These are phyloP conservation scores for Pionites leucogaster DNA, from an alignment of 2,113 vertebrate species.

Conservation along the genomic window DNA sequence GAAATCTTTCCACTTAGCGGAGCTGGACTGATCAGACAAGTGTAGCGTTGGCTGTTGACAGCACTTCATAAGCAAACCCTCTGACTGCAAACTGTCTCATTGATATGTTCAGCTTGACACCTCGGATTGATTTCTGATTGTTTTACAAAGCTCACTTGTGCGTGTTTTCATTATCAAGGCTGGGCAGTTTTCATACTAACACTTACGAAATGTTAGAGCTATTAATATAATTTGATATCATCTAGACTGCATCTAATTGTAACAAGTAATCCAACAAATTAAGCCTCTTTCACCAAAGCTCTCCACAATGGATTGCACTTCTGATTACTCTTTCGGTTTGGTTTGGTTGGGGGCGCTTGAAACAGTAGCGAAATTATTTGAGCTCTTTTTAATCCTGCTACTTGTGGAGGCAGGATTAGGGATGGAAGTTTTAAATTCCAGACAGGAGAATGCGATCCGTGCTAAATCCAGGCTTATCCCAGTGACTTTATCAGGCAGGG, in stretches of 20 bases:
- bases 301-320: neutral
- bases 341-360: neutral
- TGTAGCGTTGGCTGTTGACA: constrained; percentile 60
- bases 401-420: neutral
- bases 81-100: constrained; percentile 54
- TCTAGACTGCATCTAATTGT: constrained; percentile 13
- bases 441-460: fast-evolving
- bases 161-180: constrained; percentile 37
- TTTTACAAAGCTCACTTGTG: constrained; percentile 11
- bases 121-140: constrained; percentile 53
- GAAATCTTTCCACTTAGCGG: constrained; percentile 54
- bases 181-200: constrained; percentile 40
- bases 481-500: fast-evolving
- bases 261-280: constrained; percentile 16
- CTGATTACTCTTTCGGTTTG: neutral
- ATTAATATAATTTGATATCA: constrained; percentile 43
- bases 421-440: neutral
- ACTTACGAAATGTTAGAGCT: constrained; percentile 8
- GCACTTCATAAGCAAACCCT: constrained; percentile 55
- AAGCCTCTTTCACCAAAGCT: constrained; percentile 19
- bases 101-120: constrained; percentile 46
- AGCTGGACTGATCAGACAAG: constrained; percentile 53
- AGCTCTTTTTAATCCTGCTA: neutral
- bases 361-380: neutral
- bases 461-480: fast-evolving